Base-by-base conservation (phyloP, 2,113 vertebrate species). In the Pantherophis guttatus region DNA sequence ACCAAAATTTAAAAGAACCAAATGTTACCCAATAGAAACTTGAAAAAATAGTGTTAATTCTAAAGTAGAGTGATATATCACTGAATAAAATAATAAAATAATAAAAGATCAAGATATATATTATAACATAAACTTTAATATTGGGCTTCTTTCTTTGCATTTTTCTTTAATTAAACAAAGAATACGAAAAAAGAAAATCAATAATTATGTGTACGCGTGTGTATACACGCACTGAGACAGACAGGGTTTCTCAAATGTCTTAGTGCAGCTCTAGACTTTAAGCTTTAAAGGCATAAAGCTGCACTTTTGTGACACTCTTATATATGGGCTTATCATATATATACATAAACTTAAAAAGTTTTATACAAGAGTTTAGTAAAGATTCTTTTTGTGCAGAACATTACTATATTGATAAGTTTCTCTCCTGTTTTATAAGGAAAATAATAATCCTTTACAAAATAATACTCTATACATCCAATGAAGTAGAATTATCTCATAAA, bases 31-130 rank as follows among this genome's bases (percentile, higher is more conserved):
- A 55, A 44, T 89, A 48, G 13, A 39, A 89, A 39, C 33, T 29
- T 7, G 58, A 11, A 59, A 59, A 44, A n/a, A 59, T 8, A 6
- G 93, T 92, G 86, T 21, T 13, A 91, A 94, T 90, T 58, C 70
- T 86, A n/a, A 9, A 23, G 17, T 52, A 81, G 39, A 90, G 24
- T 50, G 81, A 70, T 92, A 9, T 5, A 90, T 70, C 75, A 39
- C 91, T 7, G 33, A 92, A 59, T 26, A 94, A 88, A n/a, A 33
- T 86, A 95, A 9, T 92, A 94, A 90, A 33, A 29, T 86, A 95
- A 9, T 92, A 93, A 26, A 57, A 48, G 65, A 59, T 0, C 7
- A 3, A 29, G 48, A 75, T 87, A 48, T 93, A 26, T 92, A 55
- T 88, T 92, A 39, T 88, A 87, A 58, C 39, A 13, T 54, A 39